Evolutionary conservation across 1,140 invertebrate species (phyloP).

Genomic region (Anthonomus grandis): DNA sequence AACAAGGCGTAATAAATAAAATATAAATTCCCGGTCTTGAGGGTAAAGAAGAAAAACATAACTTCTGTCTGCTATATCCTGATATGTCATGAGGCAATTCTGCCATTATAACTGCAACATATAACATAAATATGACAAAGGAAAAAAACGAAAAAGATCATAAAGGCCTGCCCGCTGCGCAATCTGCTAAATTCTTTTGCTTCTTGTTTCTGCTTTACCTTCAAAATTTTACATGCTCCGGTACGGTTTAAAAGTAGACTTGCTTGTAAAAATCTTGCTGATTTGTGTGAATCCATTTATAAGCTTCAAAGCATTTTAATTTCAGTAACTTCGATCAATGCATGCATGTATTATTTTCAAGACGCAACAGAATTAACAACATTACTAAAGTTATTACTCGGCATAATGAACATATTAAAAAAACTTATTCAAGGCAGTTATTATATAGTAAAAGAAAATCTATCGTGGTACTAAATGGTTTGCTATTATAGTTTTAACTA

Average conservation of each 20-base stretch:
- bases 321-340: background rate
- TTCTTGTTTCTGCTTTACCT: background rate
- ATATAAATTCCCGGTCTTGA: too few relatives aligned
- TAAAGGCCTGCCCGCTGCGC: slow-evolving; percentile 8
- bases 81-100: slow-evolving; percentile 3
- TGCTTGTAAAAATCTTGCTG: background rate
- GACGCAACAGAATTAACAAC: too few relatives aligned
- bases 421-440: too few relatives aligned
- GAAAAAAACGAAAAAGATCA: slow-evolving; percentile 6
- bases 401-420: too few relatives aligned
- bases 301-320: slow-evolving; percentile 8
- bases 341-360: background rate
- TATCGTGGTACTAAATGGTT: too few relatives aligned
- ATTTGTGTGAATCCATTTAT: background rate
- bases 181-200: background rate
- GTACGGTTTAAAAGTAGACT: background rate
- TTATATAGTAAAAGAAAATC: too few relatives aligned
- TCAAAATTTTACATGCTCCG: background rate
- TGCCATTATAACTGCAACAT: background rate
- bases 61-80: background rate
- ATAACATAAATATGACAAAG: slow-evolving; percentile 4
- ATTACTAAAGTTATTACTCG: too few relatives aligned
- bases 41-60: background rate
- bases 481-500: too few relatives aligned
- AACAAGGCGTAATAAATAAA: too few relatives aligned